Conservation (phyloP, 2,113 vertebrate species). For the Tringa solitaria region DNA sequence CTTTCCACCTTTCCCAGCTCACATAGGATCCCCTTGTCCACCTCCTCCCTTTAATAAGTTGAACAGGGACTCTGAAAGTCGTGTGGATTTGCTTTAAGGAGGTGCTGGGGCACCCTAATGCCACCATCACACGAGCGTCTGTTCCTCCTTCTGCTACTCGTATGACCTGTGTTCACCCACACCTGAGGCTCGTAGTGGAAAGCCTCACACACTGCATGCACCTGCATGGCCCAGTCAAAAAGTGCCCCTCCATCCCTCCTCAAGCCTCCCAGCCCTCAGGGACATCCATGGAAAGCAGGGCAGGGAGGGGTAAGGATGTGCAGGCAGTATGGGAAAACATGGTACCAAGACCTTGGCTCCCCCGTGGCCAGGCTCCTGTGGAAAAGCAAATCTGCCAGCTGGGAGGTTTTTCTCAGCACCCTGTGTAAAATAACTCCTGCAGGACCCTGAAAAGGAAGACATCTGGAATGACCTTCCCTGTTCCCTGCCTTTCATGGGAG, state of each 20-base stretch:
- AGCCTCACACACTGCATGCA: fast-evolving
- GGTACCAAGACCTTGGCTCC: neutral
- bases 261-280: neutral
- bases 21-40: neutral
- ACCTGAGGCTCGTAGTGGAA: neutral
- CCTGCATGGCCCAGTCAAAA: neutral
- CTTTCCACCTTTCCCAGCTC: neutral
- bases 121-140: neutral
- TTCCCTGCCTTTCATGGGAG: neutral
- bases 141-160: neutral
- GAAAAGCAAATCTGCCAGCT: neutral
- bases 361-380: no score
- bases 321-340: neutral
- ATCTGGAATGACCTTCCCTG: neutral
- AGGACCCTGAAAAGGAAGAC: neutral
- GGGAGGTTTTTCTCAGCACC: neutral
- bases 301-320: neutral
- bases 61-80: neutral
- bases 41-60: neutral
- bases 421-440: neutral
- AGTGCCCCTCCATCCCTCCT: neutral
- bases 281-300: neutral
- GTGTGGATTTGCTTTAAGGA: neutral
- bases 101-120: no score
- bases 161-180: neutral